Conservation (phyloP, 2,113 vertebrate species). For the Cottus gobio region DNA sequence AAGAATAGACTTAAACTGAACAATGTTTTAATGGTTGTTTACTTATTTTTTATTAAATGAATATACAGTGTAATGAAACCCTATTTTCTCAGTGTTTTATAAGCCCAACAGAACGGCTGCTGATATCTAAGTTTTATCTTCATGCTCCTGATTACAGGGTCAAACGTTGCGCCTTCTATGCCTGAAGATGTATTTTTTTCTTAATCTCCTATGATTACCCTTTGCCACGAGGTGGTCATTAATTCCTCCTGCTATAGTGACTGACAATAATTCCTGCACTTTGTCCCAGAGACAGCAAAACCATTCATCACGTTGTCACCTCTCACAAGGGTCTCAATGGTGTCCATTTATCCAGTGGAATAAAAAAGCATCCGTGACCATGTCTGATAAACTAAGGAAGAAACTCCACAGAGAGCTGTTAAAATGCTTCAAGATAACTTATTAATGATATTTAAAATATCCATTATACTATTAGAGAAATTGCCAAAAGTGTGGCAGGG, state of each 20-base stretch:
- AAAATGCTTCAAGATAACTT: slow-evolving; percentile 4
- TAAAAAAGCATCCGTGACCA: slow-evolving; percentile 17
- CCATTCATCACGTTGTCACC: slow-evolving; percentile 78
- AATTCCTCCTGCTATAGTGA: slow-evolving; percentile 69
- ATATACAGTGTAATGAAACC: slow-evolving; percentile 2
- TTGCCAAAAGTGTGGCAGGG: slow-evolving; percentile 31
- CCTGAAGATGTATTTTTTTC: slow-evolving; percentile 45
- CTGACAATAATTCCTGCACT: slow-evolving; percentile 78
- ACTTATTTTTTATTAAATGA: background rate
- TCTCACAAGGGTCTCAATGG: slow-evolving; percentile 60
- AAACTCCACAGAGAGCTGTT: background rate
- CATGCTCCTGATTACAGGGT: slow-evolving; percentile 25
- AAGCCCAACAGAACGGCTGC: background rate
- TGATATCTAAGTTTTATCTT: slow-evolving; percentile 7
- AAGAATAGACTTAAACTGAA: too few species aligned
- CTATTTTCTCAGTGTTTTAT: background rate
- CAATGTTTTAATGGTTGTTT: background rate
- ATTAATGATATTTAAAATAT: slow-evolving; percentile 26
- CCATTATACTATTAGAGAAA: slow-evolving; percentile 15
- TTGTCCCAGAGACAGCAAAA: slow-evolving; percentile 50
- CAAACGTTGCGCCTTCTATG: slow-evolving; percentile 38
- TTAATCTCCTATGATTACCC: slow-evolving; percentile 77
- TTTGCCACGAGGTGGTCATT: slow-evolving; percentile 73
- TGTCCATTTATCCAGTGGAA: slow-evolving; percentile 64
- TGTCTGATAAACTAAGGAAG: background rate